phyloP scores from a whole-genome alignment of 2,797 vertebrate species.

The Lepus oiostolus region DNA sequence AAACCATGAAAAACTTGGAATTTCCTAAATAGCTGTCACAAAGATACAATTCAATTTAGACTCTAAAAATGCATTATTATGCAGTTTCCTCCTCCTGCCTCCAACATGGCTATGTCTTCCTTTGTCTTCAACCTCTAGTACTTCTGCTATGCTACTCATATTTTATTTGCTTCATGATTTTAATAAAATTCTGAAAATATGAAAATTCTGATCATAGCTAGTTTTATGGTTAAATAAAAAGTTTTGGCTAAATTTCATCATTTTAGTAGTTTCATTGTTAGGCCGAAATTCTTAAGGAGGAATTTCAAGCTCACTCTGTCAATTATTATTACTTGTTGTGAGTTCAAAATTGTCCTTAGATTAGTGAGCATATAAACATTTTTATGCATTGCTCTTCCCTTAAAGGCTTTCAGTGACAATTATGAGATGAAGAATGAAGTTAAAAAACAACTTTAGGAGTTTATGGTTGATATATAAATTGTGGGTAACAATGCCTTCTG shows the following conservation, averaged over 20 bases:
- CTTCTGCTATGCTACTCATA: neutral
- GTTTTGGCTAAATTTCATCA: constrained; percentile 13
- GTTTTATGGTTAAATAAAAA: constrained; percentile 55
- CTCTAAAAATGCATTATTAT: constrained; percentile 65
- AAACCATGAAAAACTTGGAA: constrained; percentile 85
- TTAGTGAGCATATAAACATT: neutral
- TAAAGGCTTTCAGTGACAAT: neutral
- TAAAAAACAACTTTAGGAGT: constrained; percentile 3
- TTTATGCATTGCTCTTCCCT: neutral
- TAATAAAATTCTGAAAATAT: constrained; percentile 46
- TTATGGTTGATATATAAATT: neutral
- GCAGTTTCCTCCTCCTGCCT: neutral
- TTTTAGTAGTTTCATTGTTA: constrained; percentile 12
- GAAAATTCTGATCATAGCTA: neutral
- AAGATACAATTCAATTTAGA: constrained; percentile 84
- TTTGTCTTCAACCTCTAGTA: neutral
- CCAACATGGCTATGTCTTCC: neutral
- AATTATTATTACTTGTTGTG: constrained; percentile 31
- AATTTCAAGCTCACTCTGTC: constrained; percentile 14
- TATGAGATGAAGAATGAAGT: neutral
- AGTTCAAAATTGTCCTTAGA: constrained; percentile 15
- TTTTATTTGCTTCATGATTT: constrained; percentile 11
- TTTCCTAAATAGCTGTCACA: constrained; percentile 79
- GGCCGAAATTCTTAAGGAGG: constrained; percentile 19
- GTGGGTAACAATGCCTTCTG: neutral